Evolutionary conservation across 2,888 invertebrate genomes (phyloP).

Genomic region (Conus canariensis): DNA sequence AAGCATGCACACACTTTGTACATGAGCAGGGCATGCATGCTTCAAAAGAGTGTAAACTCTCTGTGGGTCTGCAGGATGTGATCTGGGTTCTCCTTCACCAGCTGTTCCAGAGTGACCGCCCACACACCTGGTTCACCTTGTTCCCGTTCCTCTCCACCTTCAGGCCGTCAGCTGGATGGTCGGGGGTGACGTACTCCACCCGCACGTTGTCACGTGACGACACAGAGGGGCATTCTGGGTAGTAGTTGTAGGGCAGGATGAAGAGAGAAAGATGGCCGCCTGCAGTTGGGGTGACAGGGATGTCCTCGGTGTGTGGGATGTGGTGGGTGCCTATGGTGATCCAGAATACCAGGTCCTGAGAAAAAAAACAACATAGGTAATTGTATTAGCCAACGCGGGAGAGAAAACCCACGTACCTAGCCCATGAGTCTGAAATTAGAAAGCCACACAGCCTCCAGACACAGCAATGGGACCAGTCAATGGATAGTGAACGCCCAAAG

Average conservation of each 20-base stretch:
- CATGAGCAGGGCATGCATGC: too few species aligned
- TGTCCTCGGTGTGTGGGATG: conserved; percentile 64
- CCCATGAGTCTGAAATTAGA: too few species aligned
- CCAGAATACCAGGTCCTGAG: conserved; percentile 65
- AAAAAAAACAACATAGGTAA: not conserved
- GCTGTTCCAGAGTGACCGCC: conserved; percentile 29
- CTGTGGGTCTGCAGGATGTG: conserved; percentile 36
- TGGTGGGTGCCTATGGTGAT: conserved; percentile 59
- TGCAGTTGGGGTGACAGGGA: conserved; percentile 59
- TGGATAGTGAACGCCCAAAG: too few species aligned
- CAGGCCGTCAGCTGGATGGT: conserved; percentile 15
- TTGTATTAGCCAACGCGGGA: too few species aligned
- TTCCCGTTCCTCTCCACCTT: conserved; percentile 37
- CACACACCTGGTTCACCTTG: conserved; percentile 21
- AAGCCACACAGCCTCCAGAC: too few species aligned
- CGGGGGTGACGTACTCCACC: conserved; percentile 33
- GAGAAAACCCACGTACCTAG: too few species aligned
- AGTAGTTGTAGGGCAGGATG: conserved; percentile 64
- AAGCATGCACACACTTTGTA: too few species aligned
- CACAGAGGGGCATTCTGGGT: conserved; percentile 61
- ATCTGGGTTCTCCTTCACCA: conserved; percentile 34
- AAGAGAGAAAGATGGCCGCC: conserved; percentile 56
- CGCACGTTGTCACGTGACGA: conserved; percentile 53
- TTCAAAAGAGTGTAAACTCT: conserved; percentile 4
- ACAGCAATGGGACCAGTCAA: too few species aligned